Base-by-base conservation (phyloP, 2,797 vertebrate species). In the Pygocentrus nattereri region DNA sequence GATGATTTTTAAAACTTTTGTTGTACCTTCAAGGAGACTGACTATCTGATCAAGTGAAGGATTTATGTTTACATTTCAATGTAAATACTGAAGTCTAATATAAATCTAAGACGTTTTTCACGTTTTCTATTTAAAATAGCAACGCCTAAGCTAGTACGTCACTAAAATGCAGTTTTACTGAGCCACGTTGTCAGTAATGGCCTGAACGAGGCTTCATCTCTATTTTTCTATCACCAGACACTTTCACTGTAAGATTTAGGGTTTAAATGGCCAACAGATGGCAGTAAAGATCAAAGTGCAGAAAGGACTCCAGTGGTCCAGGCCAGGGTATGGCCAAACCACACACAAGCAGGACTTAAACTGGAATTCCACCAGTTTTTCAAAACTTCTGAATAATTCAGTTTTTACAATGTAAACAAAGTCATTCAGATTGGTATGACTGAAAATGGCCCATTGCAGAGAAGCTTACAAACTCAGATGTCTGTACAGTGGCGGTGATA, bases 231-330 rank as follows among this genome's bases (percentile, higher is more conserved):
- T 21, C 11, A 38, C 15, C 61, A 44, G 41, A 44, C 12, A 0
- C 11, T 64, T 23, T 19, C 65, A 41, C 21, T 68, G 41, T 38
- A 23, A 38, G 8, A 67, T 38, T n/a, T 21, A 41, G 25, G 59
- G 23, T 16, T 47, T 12, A 54, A 34, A 21, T 41, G n/a, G 50
- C 34, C 56, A 79, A 49, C 13, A 71, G 77, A 50, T 79, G 67
- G 77, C 65, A 59, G 25, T 61, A 61, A 31, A 71, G 41, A 23
- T 47, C 67, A 49, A 78, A 41, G 12, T 67, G 12, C 47, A 27
- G 27, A 10, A 10, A n/a, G 54, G 54, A 58, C 54, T n/a, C n/a
- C 5, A 58, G 1, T n/a, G n/a, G n/a, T n/a, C 10, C 56, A 58
- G 7, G 10, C 56, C 10, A 0, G 12, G 44, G 41, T 44, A 44